These are phyloP conservation scores for Cynocephalus volans DNA, from an alignment of 2,113 vertebrate genomes.

Conservation along the genomic window DNA sequence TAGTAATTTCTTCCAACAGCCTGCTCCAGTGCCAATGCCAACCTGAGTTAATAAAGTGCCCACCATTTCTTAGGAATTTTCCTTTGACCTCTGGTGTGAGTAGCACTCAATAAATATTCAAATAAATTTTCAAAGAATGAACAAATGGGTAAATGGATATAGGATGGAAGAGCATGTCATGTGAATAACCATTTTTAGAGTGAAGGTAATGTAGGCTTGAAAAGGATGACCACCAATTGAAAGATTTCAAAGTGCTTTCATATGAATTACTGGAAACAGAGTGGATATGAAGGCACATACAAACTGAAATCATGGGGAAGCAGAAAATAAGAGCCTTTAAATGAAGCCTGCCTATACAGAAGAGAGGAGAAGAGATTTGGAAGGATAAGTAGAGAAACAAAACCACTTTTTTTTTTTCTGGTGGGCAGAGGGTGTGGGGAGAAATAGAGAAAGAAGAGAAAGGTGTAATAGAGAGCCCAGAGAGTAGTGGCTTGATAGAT, in stretches of 20 bases:
- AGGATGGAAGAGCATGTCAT: neutral
- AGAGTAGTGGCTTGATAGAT: neutral
- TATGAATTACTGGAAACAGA: slow-evolving; percentile 3
- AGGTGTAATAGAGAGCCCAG: neutral
- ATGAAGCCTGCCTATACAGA: neutral
- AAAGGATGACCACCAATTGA: neutral
- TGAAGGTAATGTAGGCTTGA: neutral
- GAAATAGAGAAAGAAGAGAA: neutral
- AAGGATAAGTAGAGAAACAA: neutral
- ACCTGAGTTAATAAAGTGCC: neutral
- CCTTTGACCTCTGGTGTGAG: neutral
- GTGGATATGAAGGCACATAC: neutral
- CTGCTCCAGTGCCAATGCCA: neutral
- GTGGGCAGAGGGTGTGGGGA: neutral
- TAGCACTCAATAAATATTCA: slow-evolving; percentile 26
- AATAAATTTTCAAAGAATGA: slow-evolving; percentile 8
- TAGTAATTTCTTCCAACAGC: neutral
- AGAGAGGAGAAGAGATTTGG: neutral
- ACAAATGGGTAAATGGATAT: neutral
- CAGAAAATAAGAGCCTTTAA: slow-evolving; percentile 32
- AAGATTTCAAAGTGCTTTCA: neutral
- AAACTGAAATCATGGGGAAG: neutral
- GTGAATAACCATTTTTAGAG: neutral
- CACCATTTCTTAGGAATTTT: neutral
- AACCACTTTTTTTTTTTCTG: neutral